These are phyloP conservation scores for Rhogogaster chlorosoma DNA, from an alignment of 2,888 invertebrate species.

Conservation along the genomic window DNA sequence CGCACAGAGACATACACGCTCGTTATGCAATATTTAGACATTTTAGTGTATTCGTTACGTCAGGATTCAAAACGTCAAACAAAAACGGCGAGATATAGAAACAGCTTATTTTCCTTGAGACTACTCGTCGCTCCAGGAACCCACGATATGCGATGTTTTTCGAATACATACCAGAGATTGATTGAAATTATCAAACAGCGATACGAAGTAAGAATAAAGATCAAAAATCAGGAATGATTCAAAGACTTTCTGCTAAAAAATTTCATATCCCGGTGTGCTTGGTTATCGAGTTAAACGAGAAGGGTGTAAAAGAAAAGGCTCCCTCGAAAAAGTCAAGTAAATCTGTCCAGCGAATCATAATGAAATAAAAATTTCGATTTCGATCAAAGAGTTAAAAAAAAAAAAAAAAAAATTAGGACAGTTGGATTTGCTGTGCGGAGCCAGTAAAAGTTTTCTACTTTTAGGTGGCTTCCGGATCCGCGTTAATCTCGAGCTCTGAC, in stretches of 20 bases:
- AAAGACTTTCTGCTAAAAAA: not conserved
- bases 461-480: constrained; percentile 31
- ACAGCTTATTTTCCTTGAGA: not conserved
- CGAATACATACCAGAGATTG: not conserved
- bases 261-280: not conserved
- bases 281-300: not conserved
- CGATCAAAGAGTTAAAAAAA: too few species aligned
- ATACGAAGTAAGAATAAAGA: too few species aligned
- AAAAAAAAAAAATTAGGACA: too few species aligned
- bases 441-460: constrained; percentile 43
- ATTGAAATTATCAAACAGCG: too few species aligned
- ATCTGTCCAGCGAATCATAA: not conserved
- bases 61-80: not conserved
- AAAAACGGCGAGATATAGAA: not conserved
- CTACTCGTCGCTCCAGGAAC: not conserved
- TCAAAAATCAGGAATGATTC: not conserved
- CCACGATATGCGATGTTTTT: not conserved
- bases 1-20: not conserved
- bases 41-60: not conserved
- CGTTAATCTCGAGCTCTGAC: constrained; percentile 42
- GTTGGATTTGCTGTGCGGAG: constrained; percentile 3
- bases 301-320: not conserved
- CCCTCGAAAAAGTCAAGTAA: not conserved
- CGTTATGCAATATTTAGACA: not conserved
- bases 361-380: not conserved